These are phyloP conservation scores for Dipodomys merriami DNA, from an alignment of 2,113 vertebrate genomes.

Conservation along the genomic window DNA sequence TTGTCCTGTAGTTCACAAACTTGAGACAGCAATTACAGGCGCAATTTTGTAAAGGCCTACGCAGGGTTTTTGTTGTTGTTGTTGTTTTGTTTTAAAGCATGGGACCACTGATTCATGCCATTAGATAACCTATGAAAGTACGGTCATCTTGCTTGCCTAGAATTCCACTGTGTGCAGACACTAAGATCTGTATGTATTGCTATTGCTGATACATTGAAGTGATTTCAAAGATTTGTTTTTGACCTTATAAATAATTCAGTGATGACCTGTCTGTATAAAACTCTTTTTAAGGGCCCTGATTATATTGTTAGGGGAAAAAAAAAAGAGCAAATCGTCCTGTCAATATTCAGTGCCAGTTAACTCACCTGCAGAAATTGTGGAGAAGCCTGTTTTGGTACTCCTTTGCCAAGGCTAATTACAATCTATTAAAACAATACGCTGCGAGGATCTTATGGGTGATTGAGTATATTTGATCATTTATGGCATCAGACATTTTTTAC, in stretches of 20 bases:
- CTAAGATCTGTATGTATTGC: not conserved
- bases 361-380: not conserved
- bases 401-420: not conserved
- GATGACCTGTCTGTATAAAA: slow-evolving; percentile 15
- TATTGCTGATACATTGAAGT: not conserved
- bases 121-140: slow-evolving; percentile 5
- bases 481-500: not conserved
- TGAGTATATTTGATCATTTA: slow-evolving; percentile 30
- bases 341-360: not conserved
- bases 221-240: slow-evolving; percentile 40
- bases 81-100: not conserved
- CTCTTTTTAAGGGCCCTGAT: slow-evolving; percentile 26
- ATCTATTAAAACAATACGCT: not conserved
- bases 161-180: not conserved
- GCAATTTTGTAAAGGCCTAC: not conserved
- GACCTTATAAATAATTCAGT: slow-evolving; percentile 46
- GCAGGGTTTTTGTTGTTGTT: too few relatives aligned
- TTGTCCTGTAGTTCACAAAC: slow-evolving; percentile 14
- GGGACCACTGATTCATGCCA: not conserved
- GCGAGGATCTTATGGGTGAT: not conserved
- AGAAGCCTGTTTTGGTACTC: not conserved
- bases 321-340: not conserved
- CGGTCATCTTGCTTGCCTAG: not conserved
- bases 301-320: slow-evolving; percentile 24
- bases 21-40: not conserved